These are phyloP conservation scores for Tenodera sinensis DNA, from an alignment of 2,888 invertebrate species.

Conservation along the genomic window DNA sequence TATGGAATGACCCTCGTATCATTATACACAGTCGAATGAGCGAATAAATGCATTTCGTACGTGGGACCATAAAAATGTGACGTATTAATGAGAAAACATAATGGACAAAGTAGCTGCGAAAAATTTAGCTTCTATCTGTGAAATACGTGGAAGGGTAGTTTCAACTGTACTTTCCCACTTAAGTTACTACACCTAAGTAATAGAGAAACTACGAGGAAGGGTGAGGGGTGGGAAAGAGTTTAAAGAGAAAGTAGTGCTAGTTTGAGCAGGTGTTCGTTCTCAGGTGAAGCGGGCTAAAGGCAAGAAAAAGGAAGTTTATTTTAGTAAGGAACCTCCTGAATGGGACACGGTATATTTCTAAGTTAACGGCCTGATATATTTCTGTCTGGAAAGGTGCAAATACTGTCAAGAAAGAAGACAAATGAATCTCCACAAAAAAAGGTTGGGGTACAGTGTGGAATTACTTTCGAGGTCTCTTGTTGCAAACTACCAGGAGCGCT, in stretches of 20 bases:
- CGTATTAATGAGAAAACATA: no score
- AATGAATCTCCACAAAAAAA: neutral
- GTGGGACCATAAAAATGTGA: no score
- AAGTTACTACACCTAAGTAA: no score
- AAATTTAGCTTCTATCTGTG: no score
- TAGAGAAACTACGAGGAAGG: no score
- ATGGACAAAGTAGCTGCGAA: no score
- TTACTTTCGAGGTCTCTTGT: neutral
- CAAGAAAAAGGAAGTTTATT: neutral
- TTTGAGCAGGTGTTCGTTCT: neutral
- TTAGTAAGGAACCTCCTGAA: neutral
- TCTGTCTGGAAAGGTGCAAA: neutral
- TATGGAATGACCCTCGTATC: no score
- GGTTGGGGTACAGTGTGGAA: neutral
- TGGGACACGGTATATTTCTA: neutral
- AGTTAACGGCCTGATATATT: neutral
- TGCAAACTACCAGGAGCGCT: neutral
- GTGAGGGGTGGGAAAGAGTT: no score
- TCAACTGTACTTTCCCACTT: no score
- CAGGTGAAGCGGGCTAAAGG: neutral
- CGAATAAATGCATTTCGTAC: no score
- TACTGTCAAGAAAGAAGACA: conserved; percentile 4
- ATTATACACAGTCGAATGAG: no score
- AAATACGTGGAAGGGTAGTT: no score
- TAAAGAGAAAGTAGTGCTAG: neutral